Base-by-base conservation (phyloP, 2,113 vertebrate genomes). In the Haemorhous mexicanus region DNA sequence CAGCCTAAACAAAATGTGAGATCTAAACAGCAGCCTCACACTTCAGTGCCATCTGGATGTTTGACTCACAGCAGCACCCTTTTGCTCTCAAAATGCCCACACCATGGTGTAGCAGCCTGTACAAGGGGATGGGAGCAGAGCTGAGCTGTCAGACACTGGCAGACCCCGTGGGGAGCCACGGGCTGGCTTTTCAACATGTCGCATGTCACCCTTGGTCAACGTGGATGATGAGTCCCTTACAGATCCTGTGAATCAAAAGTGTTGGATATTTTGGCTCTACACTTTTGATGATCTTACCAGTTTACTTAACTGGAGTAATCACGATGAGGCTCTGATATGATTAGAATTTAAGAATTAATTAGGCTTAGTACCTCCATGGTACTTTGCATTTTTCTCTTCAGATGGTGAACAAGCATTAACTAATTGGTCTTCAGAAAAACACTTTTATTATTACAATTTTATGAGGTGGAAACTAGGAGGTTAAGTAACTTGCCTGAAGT, bases 401-500 rank as follows among this genome's bases (percentile, higher is more conserved):
- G 44, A 89, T 26, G 30, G 24, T 76, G 83, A 94, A 79, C 62
- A 92, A 93, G 84, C 23, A 75, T 89, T 96, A 95, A 93, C 83
- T 95, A 96, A 96, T 92, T 79, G 66, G n/a, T 92, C 66, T 87
- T 96, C 86, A 92, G 79, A 82, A 97, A 96, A 95, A 89, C 63
- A 95, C 53, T 93, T 95, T 87, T 93, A 93, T 82, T 94, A 93
- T 91, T 80, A 84, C 74, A 82, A 27, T 92, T 95, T 97, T 94
- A 97, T 93, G 81, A 94, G 78, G 87, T 95, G 91, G 70, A 92
- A 97, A 97, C 73, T 89, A 89, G 75, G 23, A 96, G 89, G 89
- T 94, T 96, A 95, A 97, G 67, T 93, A 95, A 96, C 91, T 94
- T 87, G 94, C 93, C 93, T 89, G 84, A 93, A 97, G 93, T 93